Evolutionary conservation across 2,888 invertebrate genomes (phyloP), one percentile per base, ranked within the genome.

Genomic region (Malacosoma neustria): DNA sequence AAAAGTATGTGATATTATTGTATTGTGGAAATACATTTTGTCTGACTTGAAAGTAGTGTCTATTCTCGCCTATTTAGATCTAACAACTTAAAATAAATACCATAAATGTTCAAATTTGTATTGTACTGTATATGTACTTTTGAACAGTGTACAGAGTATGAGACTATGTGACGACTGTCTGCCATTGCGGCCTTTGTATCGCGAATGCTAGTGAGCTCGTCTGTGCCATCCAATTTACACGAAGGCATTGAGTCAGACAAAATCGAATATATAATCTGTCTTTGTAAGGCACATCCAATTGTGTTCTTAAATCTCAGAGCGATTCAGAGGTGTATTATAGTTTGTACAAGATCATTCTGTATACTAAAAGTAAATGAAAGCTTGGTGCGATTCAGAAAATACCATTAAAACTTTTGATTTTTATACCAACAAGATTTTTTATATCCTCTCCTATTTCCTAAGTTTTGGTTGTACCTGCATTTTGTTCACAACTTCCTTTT

Each of bases 371-470:
- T 84, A 81, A 80, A 81, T 81, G 82, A 77, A 84, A 81, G 84
- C 84, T 85, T 84, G 84, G 84, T 85, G 84, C 84, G 84, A 85
- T 84, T 82, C 82, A 80, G 84, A 82, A 84, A 84, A 84, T 82
- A 84, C 84, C 84, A 85, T 85, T 85, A 85, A 85, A 85, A 84
- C 84, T 85, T 85, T 85, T 85, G 84, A 85, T 85, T 85, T 85
- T 85, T 85, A 85, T 85, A 85, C 84, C 84, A 85, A 81, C 57
- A 65, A 63, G 72, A 63, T 72, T 75, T 77, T 76, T 74, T 62
- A 60, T 75, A 51, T 50, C 55, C 54, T 48, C 32, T 48, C 50
- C 43, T 36, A 33, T 13, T 13, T 30, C 34, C 34, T 11, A 22
- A 22, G 41, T 39, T 42, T 45, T 34, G 34, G 39, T 48, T 22